Conservation (phyloP, 1,140 invertebrate species). For the Drosophila santomea region DNA sequence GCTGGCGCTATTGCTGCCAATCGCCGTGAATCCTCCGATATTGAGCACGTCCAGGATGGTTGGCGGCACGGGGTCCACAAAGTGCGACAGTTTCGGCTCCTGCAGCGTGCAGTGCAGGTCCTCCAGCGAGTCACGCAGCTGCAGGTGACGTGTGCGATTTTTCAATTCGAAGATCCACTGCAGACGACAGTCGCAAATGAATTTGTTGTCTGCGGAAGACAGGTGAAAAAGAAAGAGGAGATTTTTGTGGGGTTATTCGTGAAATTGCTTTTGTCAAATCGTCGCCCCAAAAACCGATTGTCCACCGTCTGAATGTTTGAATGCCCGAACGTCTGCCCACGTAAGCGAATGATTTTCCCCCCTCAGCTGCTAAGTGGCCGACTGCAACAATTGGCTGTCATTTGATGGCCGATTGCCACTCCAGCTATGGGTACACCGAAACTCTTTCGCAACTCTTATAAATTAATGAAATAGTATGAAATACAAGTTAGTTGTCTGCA, state of each 20-base stretch:
- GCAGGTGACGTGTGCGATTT: constrained; percentile 90
- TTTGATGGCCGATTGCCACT: constrained; percentile 59
- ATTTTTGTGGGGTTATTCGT: constrained; percentile 17
- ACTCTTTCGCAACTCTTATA: background rate
- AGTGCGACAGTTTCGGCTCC: constrained; percentile 74
- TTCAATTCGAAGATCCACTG: constrained; percentile 90
- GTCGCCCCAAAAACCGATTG: constrained; percentile 13
- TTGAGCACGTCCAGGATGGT: constrained; percentile 72
- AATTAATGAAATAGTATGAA: background rate
- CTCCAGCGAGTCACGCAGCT: constrained; percentile 88
- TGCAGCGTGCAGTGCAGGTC: constrained; percentile 89
- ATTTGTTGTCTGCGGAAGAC: constrained; percentile 89
- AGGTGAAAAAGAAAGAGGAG: constrained; percentile 16
- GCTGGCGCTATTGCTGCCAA: constrained; percentile 75
- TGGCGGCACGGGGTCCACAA: constrained; percentile 74
- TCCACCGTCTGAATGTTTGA: background rate
- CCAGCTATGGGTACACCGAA: constrained; percentile 21
- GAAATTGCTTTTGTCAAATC: constrained; percentile 80
- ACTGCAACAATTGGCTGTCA: constrained; percentile 81
- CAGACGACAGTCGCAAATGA: constrained; percentile 91
- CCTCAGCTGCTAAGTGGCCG: constrained; percentile 66
- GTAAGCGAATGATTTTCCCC: constrained; percentile 45
- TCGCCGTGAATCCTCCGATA: constrained; percentile 72
- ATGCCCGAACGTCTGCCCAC: constrained; percentile 41
- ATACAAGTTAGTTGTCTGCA: background rate